Percentiles rank a stretch among this genome's conserved stretches.
Evolutionary conservation across 2,888 invertebrate genomes (phyloP).

Genomic region (Erynnis tages): DNA sequence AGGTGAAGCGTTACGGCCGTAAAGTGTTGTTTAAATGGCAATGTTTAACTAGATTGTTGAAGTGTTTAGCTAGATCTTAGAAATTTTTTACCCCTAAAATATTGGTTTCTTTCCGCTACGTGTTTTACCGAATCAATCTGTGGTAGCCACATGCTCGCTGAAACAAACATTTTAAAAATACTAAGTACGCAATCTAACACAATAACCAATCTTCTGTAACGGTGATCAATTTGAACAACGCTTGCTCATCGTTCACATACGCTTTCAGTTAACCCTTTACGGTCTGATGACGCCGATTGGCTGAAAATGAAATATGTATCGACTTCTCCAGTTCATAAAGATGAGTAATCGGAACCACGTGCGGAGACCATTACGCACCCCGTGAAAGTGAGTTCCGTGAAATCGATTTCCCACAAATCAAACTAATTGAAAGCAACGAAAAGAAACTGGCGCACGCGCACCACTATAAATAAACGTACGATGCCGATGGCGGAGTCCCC

Average conservation of each 20-base stretch:
- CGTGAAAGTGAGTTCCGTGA: slow-evolving; percentile 41
- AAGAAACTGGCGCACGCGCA: slow-evolving; percentile 54
- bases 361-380: slow-evolving; percentile 20
- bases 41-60: slow-evolving; percentile 1
- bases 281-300: not conserved
- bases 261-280: not conserved
- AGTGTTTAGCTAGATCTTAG: not conserved
- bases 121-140: no score
- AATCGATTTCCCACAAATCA: slow-evolving; percentile 67
- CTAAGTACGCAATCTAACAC: no score
- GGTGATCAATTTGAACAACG: no score
- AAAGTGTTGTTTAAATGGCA: slow-evolving; percentile 14
- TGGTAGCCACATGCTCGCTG: no score
- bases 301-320: slow-evolving; percentile 6
- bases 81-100: slow-evolving; percentile 6
- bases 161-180: no score
- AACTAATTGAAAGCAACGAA: slow-evolving; percentile 67
- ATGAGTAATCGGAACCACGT: slow-evolving; percentile 25
- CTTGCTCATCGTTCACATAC: not conserved
- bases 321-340: slow-evolving; percentile 7
- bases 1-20: slow-evolving; percentile 19
- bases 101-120: not conserved
- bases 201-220: no score
- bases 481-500: slow-evolving; percentile 59
- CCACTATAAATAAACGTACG: slow-evolving; percentile 60